These are phyloP conservation scores for Gari tellinella DNA, from an alignment of 2,888 invertebrate species.

Conservation along the genomic window DNA sequence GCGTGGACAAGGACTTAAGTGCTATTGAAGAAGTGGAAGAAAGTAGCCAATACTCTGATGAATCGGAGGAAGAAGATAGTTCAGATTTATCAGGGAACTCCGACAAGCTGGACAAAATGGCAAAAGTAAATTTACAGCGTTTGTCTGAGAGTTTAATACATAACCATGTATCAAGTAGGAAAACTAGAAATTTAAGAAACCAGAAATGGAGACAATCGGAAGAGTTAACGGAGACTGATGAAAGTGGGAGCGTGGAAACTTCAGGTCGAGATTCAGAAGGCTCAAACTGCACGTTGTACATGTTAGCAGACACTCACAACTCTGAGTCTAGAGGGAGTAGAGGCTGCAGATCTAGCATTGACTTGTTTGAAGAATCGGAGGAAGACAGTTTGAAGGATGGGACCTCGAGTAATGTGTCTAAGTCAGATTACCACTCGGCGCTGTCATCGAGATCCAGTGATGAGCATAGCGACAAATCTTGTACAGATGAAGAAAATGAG, in stretches of 20 bases:
- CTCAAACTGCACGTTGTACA: conserved; percentile 32
- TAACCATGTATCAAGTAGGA: conserved; percentile 26
- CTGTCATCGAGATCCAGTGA: conserved; percentile 27
- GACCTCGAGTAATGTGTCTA: not conserved
- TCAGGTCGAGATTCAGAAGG: conserved; percentile 18
- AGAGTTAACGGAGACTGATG: not conserved
- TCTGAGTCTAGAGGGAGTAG: conserved; percentile 4
- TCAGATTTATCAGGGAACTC: not conserved
- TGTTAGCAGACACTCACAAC: conserved; percentile 14
- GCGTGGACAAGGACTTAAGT: conserved; percentile 17
- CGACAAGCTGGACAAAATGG: not conserved
- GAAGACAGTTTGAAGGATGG: too few species aligned
- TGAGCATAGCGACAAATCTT: conserved; percentile 1
- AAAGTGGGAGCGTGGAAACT: not conserved
- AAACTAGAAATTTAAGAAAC: conserved; percentile 11
- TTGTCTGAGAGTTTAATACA: conserved; percentile 33
- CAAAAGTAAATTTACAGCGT: conserved; percentile 3
- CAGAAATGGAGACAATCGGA: not conserved
- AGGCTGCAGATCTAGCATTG: not conserved
- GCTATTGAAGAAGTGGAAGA: conserved; percentile 3
- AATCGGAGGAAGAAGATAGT: not conserved
- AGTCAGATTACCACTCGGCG: conserved; percentile 16
- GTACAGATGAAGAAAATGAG: conserved; percentile 15
- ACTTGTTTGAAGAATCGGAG: not conserved
- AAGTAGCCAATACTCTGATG: not conserved